phyloP scores from a whole-genome alignment of 2,113 vertebrate genomes.

The Gulo gulo region DNA sequence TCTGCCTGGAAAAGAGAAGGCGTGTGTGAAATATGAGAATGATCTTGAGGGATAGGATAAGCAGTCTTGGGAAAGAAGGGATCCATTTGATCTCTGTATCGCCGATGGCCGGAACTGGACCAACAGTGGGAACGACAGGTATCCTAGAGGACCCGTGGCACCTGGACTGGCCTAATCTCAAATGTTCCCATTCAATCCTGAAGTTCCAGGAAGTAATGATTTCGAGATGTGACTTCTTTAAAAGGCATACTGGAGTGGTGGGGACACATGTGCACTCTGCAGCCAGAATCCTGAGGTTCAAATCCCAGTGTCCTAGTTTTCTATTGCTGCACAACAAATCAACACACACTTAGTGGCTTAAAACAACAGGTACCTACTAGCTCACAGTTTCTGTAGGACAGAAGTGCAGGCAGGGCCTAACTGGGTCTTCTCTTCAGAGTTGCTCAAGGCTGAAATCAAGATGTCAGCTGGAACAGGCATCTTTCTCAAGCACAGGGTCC shows the following conservation, averaged over 20 bases:
- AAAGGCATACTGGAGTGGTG: not conserved
- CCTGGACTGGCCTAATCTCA: not conserved
- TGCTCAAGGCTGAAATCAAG: not conserved
- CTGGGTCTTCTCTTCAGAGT: not conserved
- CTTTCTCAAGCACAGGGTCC: not conserved
- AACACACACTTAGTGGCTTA: not conserved
- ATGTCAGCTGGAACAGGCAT: not conserved
- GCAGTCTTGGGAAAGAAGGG: not conserved
- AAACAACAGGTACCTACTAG: not conserved
- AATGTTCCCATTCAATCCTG: not conserved
- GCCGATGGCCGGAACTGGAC: not conserved
- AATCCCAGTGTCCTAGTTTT: not conserved
- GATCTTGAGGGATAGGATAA: not conserved
- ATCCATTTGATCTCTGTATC: not conserved
- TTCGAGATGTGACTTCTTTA: not conserved
- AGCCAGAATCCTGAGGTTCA: not conserved
- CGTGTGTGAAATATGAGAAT: not conserved
- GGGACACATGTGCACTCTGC: too few species aligned
- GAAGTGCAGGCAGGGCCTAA: not conserved
- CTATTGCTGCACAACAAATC: not conserved
- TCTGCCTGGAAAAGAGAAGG: not conserved
- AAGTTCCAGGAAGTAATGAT: not conserved
- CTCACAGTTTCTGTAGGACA: not conserved
- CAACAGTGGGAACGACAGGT: not conserved
- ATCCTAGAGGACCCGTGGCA: not conserved